Base-by-base conservation (phyloP, 2,888 invertebrate species). In the Rhogogaster chlorosoma region DNA sequence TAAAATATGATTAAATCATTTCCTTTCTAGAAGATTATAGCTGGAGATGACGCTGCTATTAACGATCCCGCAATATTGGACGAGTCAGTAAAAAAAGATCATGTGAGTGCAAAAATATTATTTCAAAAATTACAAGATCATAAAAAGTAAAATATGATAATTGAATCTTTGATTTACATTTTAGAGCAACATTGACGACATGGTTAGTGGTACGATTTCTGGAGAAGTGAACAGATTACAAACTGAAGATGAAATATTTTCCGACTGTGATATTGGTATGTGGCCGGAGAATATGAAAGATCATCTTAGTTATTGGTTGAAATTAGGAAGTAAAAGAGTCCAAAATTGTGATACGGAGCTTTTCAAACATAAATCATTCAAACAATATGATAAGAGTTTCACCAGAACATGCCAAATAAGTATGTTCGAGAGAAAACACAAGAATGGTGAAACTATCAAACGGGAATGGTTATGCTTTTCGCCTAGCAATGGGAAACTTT, bases 401-500 rank as follows among this genome's bases (percentile, higher is more conserved):
- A 70, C 32, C 67, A 70, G 67, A 36, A 70, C 67, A 70, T 70
- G 67, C 32, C 67, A 70, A 70, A 70, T 32, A 36, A 70, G 67
- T 70, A 15, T 70, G 67, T 84, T 84, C 80, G 49, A 32, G 10
- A 82, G 45, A n/a, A 84, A 78, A 82, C 84, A 84, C 78, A 84
- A 84, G 84, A 84, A 84, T 49, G 38, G 78, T 32, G 42, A 53
- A 42, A 38, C 82, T 49, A 77, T 84, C 49, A 36, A 70, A 70
- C 82, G 84, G 64, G 42, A 84, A 64, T 83, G 85, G 85, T 71
- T 85, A 61, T 64, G 64, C 83, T 85, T 82, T 84, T 85, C 71
- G n/a, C 53, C 42, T 45, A 83, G 45, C 15, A 83, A 38, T 22
- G 82, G 85, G 26, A 26, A 45, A 38, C 36, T 85, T 45, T 85